Base-by-base conservation (phyloP, 2,113 vertebrate genomes). In the Galemys pyrenaicus region DNA sequence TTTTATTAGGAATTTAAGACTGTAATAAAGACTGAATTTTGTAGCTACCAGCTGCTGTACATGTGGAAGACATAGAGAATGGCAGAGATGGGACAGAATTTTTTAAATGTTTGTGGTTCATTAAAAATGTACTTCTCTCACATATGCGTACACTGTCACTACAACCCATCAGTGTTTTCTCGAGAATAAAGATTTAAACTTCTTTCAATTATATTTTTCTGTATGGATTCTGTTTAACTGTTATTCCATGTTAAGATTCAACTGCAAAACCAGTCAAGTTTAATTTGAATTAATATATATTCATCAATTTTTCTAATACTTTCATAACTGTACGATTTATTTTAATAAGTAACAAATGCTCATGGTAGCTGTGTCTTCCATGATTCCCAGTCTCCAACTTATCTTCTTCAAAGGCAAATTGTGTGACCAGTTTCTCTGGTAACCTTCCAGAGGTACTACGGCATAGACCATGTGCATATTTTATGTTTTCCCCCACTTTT, bases 41-140 rank as follows among this genome's bases (percentile, higher is more conserved):
- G 51, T 30, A 70, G 37, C 60, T 80, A 62, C 30, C 82, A 85
- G 74, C 58, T 91, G 44, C 32, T 71, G 68, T 80, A 20, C 71
- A 49, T 85, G 67, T 88, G 87, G 82, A 87, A 39, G 70, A 68
- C 19, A 64, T 3, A 49, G 82, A 56, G 77, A 83, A 83, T 46
- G 32, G 58, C 44, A 70, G 60, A 51, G 11, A 62, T 56, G 46
- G 81, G 60, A 92, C 13, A 73, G 44, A 37, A 67, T 67, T 58
- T 78, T 86, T 87, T 7, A 44, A 87, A 84, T 32, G 41, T 87
- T 84, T 91, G 41, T 87, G 65, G 71, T 56, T 89, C 51, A 85
- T 91, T 92, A 84, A 93, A 89, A 88, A 94, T 73, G 49, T 75
- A 26, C 49, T 87, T 79, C 28, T 89, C n/a, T 92, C n/a, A 20